Evolutionary conservation across 2,113 vertebrate species (phyloP).

Genomic region (Phrynosoma platyrhinos): DNA sequence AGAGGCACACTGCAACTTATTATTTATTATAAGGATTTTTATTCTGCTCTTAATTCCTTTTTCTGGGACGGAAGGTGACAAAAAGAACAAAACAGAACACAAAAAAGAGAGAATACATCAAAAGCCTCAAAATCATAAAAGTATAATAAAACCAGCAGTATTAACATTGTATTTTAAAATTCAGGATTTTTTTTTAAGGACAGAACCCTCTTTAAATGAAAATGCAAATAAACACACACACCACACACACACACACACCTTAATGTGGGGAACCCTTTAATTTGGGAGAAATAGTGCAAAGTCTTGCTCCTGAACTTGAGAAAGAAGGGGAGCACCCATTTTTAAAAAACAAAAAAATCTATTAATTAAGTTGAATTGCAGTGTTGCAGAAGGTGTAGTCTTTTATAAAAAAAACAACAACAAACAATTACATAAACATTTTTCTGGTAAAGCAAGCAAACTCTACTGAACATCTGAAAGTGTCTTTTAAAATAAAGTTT

Average conservation of each 20-base stretch:
- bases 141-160: not conserved
- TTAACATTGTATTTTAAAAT: not conserved
- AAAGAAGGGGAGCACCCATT: not conserved
- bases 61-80: not conserved
- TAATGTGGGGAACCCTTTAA: too few relatives aligned
- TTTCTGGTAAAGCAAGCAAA: not conserved
- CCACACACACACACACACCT: too few relatives aligned
- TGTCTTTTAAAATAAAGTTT: not conserved
- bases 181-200: not conserved
- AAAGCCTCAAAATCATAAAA: not conserved
- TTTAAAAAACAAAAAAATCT: not conserved
- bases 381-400: not conserved
- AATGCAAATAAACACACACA: too few relatives aligned
- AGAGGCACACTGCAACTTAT: not conserved
- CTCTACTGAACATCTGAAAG: not conserved
- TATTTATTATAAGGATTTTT: not conserved
- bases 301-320: too few relatives aligned
- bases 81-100: not conserved
- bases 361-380: not conserved
- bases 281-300: too few relatives aligned
- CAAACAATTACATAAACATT: not conserved
- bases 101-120: not conserved
- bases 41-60: not conserved
- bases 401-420: not conserved
- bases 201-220: too few relatives aligned